phyloP scores from a whole-genome alignment of 2,888 invertebrate genomes.

The Hydrotaea diabolus region DNA sequence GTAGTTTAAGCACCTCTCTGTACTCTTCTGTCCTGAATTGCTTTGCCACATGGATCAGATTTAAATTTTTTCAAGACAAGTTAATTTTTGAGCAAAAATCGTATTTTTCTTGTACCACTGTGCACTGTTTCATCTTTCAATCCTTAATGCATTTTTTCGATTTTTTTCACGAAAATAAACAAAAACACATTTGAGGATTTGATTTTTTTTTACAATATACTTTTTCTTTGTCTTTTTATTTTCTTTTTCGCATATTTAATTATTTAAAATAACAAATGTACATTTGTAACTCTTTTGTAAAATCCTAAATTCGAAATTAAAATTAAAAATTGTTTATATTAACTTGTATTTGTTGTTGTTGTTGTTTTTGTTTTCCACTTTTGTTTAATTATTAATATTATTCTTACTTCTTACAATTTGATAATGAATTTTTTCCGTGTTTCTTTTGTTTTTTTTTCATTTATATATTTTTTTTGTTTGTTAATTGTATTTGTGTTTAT shows the following conservation, averaged over 20 bases:
- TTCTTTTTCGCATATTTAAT: constrained; percentile 57
- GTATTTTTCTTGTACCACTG: too few relatives aligned
- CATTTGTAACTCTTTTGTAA: constrained; percentile 68
- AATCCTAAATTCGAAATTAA: constrained; percentile 66
- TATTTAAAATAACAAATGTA: constrained; percentile 72
- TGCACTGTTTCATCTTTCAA: too few relatives aligned
- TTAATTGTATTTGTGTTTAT: constrained; percentile 49
- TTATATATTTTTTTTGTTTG: constrained; percentile 45
- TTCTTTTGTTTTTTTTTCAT: constrained; percentile 48
- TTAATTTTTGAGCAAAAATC: too few relatives aligned
- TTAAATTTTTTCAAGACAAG: too few relatives aligned
- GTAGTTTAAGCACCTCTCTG: too few relatives aligned
- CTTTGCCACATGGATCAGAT: too few relatives aligned
- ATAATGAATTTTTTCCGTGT: constrained; percentile 40
- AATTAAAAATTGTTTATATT: constrained; percentile 55
- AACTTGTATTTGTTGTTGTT: constrained; percentile 63
- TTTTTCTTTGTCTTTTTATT: constrained; percentile 65
- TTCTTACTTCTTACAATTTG: constrained; percentile 32
- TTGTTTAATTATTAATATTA: constrained; percentile 39
- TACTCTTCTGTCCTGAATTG: too few relatives aligned
- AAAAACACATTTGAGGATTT: constrained; percentile 64
- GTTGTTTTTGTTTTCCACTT: constrained; percentile 33
- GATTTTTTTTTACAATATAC: constrained; percentile 63
- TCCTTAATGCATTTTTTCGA: not conserved
- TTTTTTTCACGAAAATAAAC: constrained; percentile 10